Conservation (phyloP, 1,140 invertebrate genomes). For the Tetraneura akinire region DNA sequence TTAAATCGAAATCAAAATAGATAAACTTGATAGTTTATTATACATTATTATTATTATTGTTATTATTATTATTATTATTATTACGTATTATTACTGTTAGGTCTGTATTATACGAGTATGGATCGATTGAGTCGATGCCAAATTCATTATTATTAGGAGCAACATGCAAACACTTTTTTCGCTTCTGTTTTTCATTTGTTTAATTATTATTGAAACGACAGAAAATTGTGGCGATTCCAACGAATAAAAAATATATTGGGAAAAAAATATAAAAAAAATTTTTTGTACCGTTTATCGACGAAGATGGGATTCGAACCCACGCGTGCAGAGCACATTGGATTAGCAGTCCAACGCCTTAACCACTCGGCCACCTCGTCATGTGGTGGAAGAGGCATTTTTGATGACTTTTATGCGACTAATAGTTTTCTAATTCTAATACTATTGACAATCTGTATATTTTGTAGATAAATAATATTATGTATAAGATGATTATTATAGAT, state of each 20-base stretch:
- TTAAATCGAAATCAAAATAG: conserved; percentile 18
- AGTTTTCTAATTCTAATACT: no score
- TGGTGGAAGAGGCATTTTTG: not conserved
- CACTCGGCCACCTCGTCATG: conserved; percentile 82
- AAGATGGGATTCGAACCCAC: conserved; percentile 88
- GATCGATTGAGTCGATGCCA: conserved; percentile 27
- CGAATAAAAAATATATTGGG: not conserved
- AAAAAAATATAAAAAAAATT: not conserved
- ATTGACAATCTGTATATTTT: no score
- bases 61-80: no score
- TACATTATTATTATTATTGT: not conserved
- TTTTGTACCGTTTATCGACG: conserved; percentile 62
- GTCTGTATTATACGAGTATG: not conserved
- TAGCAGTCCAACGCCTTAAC: conserved; percentile 88
- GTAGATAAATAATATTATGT: no score
- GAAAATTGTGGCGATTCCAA: not conserved
- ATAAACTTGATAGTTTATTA: not conserved
- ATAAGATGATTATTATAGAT: no score
- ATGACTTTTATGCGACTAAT: not conserved
- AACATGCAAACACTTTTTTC: not conserved
- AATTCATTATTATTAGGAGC: not conserved
- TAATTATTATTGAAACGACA: not conserved
- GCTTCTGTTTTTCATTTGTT: conserved; percentile 7
- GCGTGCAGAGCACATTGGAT: conserved; percentile 76
- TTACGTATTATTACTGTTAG: no score